Base-by-base conservation (phyloP, 2,888 invertebrate species). In the Alentia gelatinosa region DNA sequence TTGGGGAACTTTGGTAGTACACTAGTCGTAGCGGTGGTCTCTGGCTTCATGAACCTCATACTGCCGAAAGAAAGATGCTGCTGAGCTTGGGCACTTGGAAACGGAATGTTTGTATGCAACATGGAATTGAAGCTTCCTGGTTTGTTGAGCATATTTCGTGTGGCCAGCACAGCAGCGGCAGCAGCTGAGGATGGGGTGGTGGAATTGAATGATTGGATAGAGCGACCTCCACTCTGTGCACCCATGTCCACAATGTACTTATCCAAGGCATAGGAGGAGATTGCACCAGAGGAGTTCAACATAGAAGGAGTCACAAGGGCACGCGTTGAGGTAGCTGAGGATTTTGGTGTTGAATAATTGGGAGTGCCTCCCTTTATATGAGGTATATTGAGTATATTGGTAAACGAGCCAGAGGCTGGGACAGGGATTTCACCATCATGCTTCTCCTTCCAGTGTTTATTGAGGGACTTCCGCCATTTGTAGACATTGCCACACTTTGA, bases 401-500 rank as follows among this genome's bases (percentile, higher is more conserved):
- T 84, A 39, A 89, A 91, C 63, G 90, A 89, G 19, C 91, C 42
- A 33, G 75, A 40, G n/a, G 74, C 47, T 39, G 93, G 93, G 33
- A 92, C 95, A 50, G 95, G 95, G 1, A 94, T 93, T 86, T 96
- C 95, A 40, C 94, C 94, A 92, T 94, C 94, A 93, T 96, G 96
- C 92, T 96, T 96, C 92, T 96, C 96, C 93, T 96, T 96, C 96
- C 96, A 96, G 93, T 96, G 96, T 92, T 96, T 96, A 93, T 96
- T 96, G 30, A 96, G 93, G 23, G 95, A 95, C 92, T 96, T 96
- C 75, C 96, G 93, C 96, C 96, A 96, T 91, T 95, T 95, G 94
- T 96, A 96, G 35, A 96, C 94, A 93, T 96, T 96, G 23, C 96
- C 96, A 93, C 96, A 96, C 91, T 95, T 95, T 19, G 96, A 95